Conservation (phyloP, 2,888 invertebrate species). For the Ornithoptera priamus region DNA sequence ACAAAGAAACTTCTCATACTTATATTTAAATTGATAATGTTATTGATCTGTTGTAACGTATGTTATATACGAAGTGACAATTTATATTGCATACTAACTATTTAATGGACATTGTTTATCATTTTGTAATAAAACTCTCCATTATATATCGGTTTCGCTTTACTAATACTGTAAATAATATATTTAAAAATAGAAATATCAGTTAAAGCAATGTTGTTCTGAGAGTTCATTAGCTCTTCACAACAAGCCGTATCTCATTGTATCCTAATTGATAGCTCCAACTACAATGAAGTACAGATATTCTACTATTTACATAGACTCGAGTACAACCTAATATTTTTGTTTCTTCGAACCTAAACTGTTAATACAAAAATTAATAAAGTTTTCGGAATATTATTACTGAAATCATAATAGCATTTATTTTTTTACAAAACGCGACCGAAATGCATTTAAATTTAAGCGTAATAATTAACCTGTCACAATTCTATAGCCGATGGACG, state of each 20-base stretch:
- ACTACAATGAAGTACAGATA: neutral
- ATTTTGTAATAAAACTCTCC: neutral
- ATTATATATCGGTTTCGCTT: constrained; percentile 13
- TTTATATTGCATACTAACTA: neutral
- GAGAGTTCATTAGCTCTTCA: constrained; percentile 1
- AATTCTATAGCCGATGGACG: neutral
- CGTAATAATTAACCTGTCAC: constrained; percentile 11
- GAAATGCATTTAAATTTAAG: neutral
- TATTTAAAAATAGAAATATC: constrained; percentile 11
- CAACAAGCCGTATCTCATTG: neutral
- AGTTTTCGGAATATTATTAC: neutral
- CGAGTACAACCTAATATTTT: no score
- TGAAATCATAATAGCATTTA: neutral
- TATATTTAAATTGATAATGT: neutral
- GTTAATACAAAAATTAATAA: no score
- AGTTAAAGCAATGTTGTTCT: constrained; percentile 8
- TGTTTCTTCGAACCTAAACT: no score
- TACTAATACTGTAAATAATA: constrained; percentile 3
- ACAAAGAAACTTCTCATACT: neutral
- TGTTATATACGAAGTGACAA: constrained; percentile 4
- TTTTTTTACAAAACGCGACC: neutral
- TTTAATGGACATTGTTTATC: constrained; percentile 5
- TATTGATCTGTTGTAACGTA: constrained; percentile 2
- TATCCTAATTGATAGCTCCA: neutral
- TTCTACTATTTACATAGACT: no score